These are phyloP conservation scores for Mactromeris polynyma DNA, from an alignment of 2,888 invertebrate genomes.

Conservation along the genomic window DNA sequence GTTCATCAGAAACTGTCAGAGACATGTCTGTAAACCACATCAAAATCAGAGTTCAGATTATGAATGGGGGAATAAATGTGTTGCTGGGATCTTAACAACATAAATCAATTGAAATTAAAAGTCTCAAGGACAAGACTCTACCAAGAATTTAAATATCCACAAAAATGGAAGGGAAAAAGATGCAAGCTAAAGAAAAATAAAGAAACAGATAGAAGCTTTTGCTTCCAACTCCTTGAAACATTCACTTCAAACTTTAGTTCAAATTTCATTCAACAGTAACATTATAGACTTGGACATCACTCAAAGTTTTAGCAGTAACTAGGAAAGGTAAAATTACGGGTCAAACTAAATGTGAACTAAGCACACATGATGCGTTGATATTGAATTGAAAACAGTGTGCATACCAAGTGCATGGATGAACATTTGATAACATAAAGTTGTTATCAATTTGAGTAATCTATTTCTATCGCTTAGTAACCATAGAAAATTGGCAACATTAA, in stretches of 20 bases:
- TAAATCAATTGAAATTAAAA: slow-evolving; percentile 13
- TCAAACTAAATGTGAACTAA: too few species aligned
- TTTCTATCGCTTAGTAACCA: background rate
- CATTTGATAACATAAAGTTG: background rate
- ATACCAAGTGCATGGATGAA: background rate
- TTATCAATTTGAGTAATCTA: slow-evolving; percentile 7
- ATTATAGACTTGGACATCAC: background rate
- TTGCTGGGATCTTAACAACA: background rate
- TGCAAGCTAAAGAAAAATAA: background rate
- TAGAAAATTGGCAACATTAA: background rate
- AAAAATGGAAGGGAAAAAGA: background rate
- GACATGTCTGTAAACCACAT: background rate
- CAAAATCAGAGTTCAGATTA: background rate
- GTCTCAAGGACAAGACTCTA: background rate
- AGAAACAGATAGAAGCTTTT: background rate
- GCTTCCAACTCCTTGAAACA: background rate
- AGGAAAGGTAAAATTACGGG: too few species aligned
- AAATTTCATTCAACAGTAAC: background rate
- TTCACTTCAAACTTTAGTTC: background rate
- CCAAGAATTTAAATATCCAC: background rate
- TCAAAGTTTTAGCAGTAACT: too few species aligned
- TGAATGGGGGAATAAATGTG: background rate
- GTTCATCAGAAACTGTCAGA: too few species aligned
- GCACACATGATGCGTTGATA: too few species aligned
- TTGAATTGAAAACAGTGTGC: too few species aligned